phyloP scores from a whole-genome alignment of 2,888 invertebrate genomes.

The Podotricha telesiphe region DNA sequence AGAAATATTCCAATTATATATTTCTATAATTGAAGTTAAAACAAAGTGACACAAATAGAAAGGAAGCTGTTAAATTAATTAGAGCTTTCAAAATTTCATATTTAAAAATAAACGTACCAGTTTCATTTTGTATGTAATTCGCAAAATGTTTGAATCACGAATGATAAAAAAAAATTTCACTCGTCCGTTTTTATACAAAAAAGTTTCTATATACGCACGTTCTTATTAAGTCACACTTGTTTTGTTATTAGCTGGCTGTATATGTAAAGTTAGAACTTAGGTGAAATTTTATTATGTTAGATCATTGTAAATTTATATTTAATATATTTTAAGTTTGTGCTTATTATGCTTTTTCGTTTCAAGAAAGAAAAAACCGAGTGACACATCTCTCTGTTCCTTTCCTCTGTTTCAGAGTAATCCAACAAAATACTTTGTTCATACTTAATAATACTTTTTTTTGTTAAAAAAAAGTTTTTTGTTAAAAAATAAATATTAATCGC shows the following conservation, averaged over 20 bases:
- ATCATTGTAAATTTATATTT: background rate
- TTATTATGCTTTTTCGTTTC: too few species aligned
- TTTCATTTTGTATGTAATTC: conserved; percentile 62
- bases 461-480: too few species aligned
- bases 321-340: too few species aligned
- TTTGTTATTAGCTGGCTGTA: conserved; percentile 43
- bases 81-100: conserved; percentile 6
- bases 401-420: too few species aligned
- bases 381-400: too few species aligned
- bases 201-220: conserved; percentile 55
- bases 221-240: conserved; percentile 57
- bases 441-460: too few species aligned
- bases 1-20: too few species aligned
- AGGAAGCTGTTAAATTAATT: background rate
- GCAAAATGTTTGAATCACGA: conserved; percentile 54
- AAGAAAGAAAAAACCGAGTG: too few species aligned
- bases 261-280: conserved; percentile 48
- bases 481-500: too few species aligned
- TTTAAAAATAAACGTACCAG: conserved; percentile 61
- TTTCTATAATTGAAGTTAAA: background rate
- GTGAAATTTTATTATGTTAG: conserved; percentile 1
- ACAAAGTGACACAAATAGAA: background rate
- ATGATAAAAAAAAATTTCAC: conserved; percentile 63
- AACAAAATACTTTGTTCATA: too few species aligned
- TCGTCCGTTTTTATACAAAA: conserved; percentile 68